Evolutionary conservation across 2,888 invertebrate species (phyloP).

Genomic region (Apoda limacodes): DNA sequence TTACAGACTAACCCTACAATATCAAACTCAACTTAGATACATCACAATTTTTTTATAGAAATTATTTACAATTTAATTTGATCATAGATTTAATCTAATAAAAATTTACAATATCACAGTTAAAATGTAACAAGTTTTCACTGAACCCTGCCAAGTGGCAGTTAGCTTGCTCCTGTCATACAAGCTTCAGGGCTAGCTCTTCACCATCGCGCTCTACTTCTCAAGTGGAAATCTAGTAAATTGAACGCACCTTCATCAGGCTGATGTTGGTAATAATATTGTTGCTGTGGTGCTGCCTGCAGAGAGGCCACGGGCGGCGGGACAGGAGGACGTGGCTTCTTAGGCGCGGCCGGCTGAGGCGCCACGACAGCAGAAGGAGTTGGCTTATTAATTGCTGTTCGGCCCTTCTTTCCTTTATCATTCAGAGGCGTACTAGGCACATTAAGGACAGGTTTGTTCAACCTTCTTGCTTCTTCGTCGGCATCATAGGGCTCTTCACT

Average conservation of each 20-base stretch:
- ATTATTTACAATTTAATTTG: constrained; percentile 59
- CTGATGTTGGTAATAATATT: constrained; percentile 69
- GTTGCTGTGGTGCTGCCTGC: constrained; percentile 59
- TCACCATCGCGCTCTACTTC: constrained; percentile 72
- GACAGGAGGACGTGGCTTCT: constrained; percentile 57
- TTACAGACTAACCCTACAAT: constrained; percentile 66
- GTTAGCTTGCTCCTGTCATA: constrained; percentile 71
- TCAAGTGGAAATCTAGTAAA: constrained; percentile 69
- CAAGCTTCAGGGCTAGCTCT: constrained; percentile 70
- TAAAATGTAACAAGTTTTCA: constrained; percentile 70
- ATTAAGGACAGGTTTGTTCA: constrained; percentile 62
- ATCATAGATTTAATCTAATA: constrained; percentile 63
- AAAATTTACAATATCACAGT: constrained; percentile 67
- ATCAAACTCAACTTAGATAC: constrained; percentile 50
- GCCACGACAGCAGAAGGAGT: constrained; percentile 52
- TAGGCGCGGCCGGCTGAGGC: constrained; percentile 57
- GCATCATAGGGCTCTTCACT: constrained; percentile 76
- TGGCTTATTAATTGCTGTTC: constrained; percentile 39
- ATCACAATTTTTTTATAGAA: constrained; percentile 53
- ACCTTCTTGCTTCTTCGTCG: constrained; percentile 58
- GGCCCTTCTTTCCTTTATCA: constrained; percentile 59
- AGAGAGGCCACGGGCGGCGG: constrained; percentile 55
- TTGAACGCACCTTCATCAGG: constrained; percentile 72
- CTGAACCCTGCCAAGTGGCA: constrained; percentile 50
- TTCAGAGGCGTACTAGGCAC: constrained; percentile 61